Percentiles rank a stretch among this genome's conserved stretches.
Conservation (phyloP, 2,888 invertebrate species). For the Acronicta aceris region DNA sequence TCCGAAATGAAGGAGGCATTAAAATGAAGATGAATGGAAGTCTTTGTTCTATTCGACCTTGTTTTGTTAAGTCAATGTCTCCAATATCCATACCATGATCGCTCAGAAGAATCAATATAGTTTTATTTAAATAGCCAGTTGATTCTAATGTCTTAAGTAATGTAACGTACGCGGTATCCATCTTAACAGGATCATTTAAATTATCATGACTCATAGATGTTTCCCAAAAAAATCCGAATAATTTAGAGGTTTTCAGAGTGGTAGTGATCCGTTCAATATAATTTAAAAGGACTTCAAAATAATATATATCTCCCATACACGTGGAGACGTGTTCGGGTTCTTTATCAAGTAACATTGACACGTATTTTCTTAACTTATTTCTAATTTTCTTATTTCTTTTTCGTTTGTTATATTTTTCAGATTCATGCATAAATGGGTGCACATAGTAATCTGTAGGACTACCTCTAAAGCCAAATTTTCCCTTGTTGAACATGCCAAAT, state of each 20-base stretch:
- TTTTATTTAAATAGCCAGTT: conserved; percentile 89
- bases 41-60: conserved; percentile 94
- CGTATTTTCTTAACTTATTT: not conserved
- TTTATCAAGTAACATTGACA: not conserved
- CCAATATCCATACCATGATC: conserved; percentile 96
- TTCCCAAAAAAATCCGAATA: conserved; percentile 95
- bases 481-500: conserved; percentile 46
- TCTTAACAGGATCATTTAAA: conserved; percentile 92
- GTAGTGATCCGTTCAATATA: conserved; percentile 90
- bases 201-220: conserved; percentile 94
- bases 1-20: conserved; percentile 91
- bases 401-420: conserved; percentile 53
- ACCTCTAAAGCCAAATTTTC: conserved; percentile 82
- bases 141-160: conserved; percentile 86
- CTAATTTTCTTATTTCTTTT: not conserved
- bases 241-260: conserved; percentile 86
- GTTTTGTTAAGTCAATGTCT: conserved; percentile 92
- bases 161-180: conserved; percentile 90
- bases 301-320: conserved; percentile 76
- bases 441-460: conserved; percentile 95
- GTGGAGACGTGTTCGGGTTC: not conserved
- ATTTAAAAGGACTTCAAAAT: conserved; percentile 91
- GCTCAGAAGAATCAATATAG: conserved; percentile 92
- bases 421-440: conserved; percentile 91
- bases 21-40: conserved; percentile 93